Evolutionary conservation across 2,113 vertebrate species (phyloP).

Genomic region (Donacobius atricapilla): DNA sequence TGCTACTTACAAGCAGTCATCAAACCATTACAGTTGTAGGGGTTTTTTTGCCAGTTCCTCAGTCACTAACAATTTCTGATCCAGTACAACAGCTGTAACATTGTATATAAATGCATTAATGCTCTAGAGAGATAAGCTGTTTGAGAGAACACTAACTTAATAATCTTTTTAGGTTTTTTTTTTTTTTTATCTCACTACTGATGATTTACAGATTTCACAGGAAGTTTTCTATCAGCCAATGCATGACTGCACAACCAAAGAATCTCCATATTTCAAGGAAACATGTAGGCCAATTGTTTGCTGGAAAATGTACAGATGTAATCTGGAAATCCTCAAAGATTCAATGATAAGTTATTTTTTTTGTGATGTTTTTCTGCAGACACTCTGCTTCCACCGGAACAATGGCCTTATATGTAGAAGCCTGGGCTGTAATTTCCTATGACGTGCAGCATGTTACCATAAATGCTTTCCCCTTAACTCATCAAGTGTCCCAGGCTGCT

Average conservation of each 20-base stretch:
- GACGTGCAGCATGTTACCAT: constrained; percentile 3
- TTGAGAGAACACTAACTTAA: constrained; percentile 39
- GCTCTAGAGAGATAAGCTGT: not conserved
- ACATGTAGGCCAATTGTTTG: constrained; percentile 44
- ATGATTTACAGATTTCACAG: constrained; percentile 74
- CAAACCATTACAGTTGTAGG: not conserved
- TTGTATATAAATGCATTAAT: not conserved
- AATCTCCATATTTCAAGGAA: constrained; percentile 53
- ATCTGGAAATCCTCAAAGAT: constrained; percentile 66
- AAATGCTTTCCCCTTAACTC: constrained; percentile 50
- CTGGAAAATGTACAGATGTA: constrained; percentile 69
- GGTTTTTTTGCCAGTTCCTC: not conserved
- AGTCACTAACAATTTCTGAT: not conserved
- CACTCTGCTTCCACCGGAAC: constrained; percentile 54
- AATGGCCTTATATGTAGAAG: constrained; percentile 66
- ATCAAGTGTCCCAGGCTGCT: constrained; percentile 24
- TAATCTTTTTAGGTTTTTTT: not conserved
- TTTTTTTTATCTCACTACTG: constrained; percentile 48
- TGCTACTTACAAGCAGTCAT: constrained; percentile 25
- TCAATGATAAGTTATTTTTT: not conserved
- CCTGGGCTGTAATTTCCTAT: constrained; percentile 6
- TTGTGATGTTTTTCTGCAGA: not conserved
- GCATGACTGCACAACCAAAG: constrained; percentile 58
- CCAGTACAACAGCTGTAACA: constrained; percentile 45
- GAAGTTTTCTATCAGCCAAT: constrained; percentile 57